A percentile compares a stretch with the other conserved stretches of the same genome.
Evolutionary conservation across 2,797 vertebrate species (phyloP).

Genomic region (Acestrorhynchus altus): DNA sequence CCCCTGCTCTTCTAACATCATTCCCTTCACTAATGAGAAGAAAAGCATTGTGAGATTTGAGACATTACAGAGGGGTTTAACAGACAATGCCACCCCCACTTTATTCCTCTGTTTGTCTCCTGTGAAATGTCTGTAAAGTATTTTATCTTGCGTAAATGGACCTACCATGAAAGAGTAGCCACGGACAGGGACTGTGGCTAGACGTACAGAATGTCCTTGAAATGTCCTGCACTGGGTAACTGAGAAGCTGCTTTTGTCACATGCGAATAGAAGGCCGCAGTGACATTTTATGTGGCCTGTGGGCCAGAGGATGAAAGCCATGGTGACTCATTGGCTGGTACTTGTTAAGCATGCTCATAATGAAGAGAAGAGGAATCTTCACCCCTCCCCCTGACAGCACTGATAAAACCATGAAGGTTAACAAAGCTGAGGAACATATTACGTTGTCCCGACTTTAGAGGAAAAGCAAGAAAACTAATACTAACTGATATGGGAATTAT

Average conservation of each 20-base stretch:
- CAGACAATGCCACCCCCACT: background rate
- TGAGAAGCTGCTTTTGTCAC: constrained; percentile 27
- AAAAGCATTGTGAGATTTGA: constrained; percentile 7
- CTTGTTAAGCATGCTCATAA: constrained; percentile 36
- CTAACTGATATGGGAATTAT: too few relatives aligned
- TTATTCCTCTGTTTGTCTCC: background rate
- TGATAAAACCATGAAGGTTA: constrained; percentile 27
- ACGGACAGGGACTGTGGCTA: background rate
- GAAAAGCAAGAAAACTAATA: too few relatives aligned
- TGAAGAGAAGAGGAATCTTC: constrained; percentile 35
- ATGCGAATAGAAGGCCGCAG: constrained; percentile 34
- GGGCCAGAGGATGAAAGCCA: constrained; percentile 33
- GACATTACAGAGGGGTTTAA: background rate
- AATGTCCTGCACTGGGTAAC: background rate
- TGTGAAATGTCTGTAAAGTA: constrained; percentile 23
- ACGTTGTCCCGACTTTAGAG: background rate
- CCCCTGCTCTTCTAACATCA: constrained; percentile 31
- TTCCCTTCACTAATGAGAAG: constrained; percentile 36
- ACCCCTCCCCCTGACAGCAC: background rate
- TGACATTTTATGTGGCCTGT: constrained; percentile 40
- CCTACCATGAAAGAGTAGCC: background rate
- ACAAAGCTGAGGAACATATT: constrained; percentile 21
- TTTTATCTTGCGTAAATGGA: background rate
- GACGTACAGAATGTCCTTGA: constrained; percentile 15
- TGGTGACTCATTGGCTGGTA: constrained; percentile 42